phyloP scores from a whole-genome alignment of 2,113 vertebrate genomes.

The Hypocryptadius cinnamomeus region DNA sequence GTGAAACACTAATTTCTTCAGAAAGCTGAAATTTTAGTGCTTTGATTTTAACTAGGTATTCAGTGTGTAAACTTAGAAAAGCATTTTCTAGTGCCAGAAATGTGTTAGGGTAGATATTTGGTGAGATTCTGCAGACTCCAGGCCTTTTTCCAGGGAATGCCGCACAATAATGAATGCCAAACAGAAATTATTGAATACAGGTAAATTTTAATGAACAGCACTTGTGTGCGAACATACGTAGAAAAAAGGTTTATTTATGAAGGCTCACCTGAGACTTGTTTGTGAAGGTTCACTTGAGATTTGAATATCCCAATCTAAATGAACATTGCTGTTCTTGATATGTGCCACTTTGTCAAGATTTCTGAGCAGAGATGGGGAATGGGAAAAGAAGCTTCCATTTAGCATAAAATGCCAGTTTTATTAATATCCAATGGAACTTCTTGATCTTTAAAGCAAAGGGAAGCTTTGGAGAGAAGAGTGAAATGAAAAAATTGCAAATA shows the following conservation, averaged over 20 bases:
- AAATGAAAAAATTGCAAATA: not conserved
- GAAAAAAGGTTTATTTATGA: conserved; percentile 19
- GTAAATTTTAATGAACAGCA: conserved; percentile 56
- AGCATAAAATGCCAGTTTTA: not conserved
- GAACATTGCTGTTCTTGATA: not conserved
- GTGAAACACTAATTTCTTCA: not conserved
- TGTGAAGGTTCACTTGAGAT: conserved; percentile 39
- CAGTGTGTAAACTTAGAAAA: not conserved
- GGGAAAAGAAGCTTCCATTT: not conserved
- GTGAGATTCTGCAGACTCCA: not conserved
- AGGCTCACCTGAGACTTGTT: conserved; percentile 40
- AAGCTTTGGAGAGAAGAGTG: not conserved
- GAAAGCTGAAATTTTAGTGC: not conserved
- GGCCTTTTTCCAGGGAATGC: not conserved
- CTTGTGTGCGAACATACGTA: conserved; percentile 26
- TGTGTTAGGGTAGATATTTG: not conserved
- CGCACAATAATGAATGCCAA: conserved; percentile 26
- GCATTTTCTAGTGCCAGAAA: not conserved
- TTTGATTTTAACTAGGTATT: not conserved
- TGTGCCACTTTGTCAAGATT: not conserved
- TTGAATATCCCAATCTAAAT: not conserved
- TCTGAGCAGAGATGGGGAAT: not conserved
- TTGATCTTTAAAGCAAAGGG: not conserved
- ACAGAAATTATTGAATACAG: conserved; percentile 11
- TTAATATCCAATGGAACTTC: not conserved